Percentiles rank a stretch among this genome's conserved stretches.
Conservation (phyloP, 2,113 vertebrate genomes). For the Triplophysa rosa region DNA sequence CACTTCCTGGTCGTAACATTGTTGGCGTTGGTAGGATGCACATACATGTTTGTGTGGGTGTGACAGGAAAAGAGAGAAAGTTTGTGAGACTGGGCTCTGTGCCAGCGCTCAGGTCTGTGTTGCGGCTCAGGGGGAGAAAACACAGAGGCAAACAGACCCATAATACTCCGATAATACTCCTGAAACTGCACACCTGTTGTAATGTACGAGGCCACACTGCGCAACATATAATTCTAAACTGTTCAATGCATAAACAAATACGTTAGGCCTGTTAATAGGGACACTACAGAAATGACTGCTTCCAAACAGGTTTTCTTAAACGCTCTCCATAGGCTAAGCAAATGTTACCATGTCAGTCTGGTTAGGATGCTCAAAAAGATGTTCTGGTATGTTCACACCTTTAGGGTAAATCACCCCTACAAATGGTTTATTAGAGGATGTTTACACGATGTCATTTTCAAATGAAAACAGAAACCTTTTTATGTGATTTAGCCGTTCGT, state of each 20-base stretch:
- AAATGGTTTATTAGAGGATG: not conserved
- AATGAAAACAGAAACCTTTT: no score
- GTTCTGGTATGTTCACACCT: no score
- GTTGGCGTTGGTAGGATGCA: not conserved
- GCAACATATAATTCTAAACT: not conserved
- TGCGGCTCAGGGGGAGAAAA: not conserved
- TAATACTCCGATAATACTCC: slow-evolving; percentile 26
- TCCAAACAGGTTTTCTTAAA: no score
- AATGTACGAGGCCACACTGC: not conserved
- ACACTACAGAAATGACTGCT: no score
- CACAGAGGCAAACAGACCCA: slow-evolving; percentile 20
- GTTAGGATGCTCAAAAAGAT: no score
- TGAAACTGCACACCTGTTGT: not conserved
- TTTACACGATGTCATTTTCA: no score
- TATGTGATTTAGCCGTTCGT: no score
- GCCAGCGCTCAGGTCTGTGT: not conserved
- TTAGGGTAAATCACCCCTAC: no score
- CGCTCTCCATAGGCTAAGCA: no score
- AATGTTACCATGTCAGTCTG: no score
- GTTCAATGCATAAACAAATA: not conserved
- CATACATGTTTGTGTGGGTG: not conserved
- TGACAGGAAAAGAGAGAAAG: slow-evolving; percentile 15
- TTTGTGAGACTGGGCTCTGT: not conserved
- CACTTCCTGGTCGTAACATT: not conserved
- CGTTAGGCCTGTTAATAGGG: no score